Percentiles rank a stretch among this genome's conserved stretches.
phyloP scores from a whole-genome alignment of 2,888 invertebrate genomes.

The Neoscelio sp. region DNA sequence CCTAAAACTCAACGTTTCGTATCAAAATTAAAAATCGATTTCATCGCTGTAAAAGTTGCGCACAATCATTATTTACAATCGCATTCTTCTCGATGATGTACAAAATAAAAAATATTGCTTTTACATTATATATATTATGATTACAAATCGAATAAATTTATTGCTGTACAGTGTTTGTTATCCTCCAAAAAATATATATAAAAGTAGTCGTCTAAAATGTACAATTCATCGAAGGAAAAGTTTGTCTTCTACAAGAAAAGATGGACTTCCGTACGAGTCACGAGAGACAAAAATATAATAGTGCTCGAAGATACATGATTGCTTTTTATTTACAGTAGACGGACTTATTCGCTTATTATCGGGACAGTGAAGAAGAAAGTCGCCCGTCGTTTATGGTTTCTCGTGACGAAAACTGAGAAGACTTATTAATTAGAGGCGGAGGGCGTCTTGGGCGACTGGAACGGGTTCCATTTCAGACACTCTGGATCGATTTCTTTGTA shows the following conservation, averaged over 20 bases:
- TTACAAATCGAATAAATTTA: constrained; percentile 35
- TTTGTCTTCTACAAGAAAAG: neutral
- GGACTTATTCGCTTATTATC: too few species aligned
- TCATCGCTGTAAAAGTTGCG: neutral
- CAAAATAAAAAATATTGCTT: constrained; percentile 47
- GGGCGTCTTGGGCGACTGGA: constrained; percentile 86
- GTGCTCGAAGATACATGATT: neutral
- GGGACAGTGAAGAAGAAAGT: neutral
- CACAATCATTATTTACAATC: constrained; percentile 14
- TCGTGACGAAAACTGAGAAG: constrained; percentile 53
- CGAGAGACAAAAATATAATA: too few species aligned
- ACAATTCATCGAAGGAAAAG: neutral
- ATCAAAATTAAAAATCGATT: constrained; percentile 17
- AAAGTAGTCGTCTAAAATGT: too few species aligned
- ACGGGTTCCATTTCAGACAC: constrained; percentile 95
- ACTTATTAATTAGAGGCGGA: constrained; percentile 81
- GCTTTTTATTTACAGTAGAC: constrained; percentile 32
- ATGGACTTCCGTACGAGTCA: too few species aligned
- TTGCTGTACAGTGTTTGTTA: constrained; percentile 33
- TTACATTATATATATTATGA: neutral
- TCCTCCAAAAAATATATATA: neutral
- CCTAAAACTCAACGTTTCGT: neutral
- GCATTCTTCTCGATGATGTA: constrained; percentile 22
- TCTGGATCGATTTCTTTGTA: constrained; percentile 94
- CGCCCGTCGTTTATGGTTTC: constrained; percentile 8